Conservation (phyloP, 2,797 vertebrate species). For the Todus mexicanus region DNA sequence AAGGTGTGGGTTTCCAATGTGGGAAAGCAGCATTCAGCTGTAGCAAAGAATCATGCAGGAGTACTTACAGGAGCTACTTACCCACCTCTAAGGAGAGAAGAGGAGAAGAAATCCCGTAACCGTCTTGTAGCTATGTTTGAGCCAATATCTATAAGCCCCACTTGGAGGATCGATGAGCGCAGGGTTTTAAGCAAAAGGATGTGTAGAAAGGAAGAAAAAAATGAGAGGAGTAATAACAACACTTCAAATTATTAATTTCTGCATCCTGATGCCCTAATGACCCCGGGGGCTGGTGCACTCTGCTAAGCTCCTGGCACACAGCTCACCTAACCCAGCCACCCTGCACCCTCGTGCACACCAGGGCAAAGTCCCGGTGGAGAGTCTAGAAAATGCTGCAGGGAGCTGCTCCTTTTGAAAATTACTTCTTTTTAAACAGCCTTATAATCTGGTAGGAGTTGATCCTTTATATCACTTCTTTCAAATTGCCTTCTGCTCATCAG, state of each 20-base stretch:
- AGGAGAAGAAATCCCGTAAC: background rate
- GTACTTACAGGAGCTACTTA: background rate
- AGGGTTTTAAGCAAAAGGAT: background rate
- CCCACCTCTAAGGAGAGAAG: background rate
- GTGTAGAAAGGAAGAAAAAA: background rate
- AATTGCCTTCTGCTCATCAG: constrained; percentile 47
- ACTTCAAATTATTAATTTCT: background rate
- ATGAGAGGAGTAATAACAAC: background rate
- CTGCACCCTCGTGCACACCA: background rate
- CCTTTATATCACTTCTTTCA: constrained; percentile 8
- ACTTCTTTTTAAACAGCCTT: background rate
- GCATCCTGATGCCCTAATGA: background rate
- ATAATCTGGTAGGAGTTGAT: constrained; percentile 6
- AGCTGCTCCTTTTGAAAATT: background rate
- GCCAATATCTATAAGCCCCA: too few relatives aligned
- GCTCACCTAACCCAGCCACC: background rate
- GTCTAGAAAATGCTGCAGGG: background rate
- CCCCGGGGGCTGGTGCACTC: too few relatives aligned
- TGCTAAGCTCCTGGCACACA: background rate
- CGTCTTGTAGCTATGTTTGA: background rate
- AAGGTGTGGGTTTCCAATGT: background rate
- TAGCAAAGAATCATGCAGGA: background rate
- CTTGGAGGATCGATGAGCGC: background rate
- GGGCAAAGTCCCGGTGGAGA: background rate
- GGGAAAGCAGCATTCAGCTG: background rate